Base-by-base conservation (phyloP, 2,888 invertebrate species). In the Andrena haemorrhoa region DNA sequence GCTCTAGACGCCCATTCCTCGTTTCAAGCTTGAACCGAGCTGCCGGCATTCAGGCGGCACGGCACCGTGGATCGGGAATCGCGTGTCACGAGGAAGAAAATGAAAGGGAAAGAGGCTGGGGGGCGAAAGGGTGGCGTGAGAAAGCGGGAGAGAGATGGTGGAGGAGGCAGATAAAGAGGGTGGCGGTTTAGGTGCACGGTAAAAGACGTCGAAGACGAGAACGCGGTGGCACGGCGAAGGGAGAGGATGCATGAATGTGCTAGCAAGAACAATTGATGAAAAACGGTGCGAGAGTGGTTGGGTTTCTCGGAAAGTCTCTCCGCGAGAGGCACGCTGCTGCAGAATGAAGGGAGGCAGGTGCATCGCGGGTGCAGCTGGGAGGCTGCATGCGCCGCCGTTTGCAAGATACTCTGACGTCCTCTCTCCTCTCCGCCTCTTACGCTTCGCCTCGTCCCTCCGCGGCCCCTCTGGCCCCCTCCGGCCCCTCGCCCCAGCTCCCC, bases 281-380 rank as follows among this genome's bases (percentile, higher is more conserved):
- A 87, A 88, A 89, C 83, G 84, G 84, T 79, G 85, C 85, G 86
- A 87, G 86, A 89, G 84, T 85, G 89, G 85, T 87, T 85, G 86
- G 84, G 78, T 83, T 81, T 87, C 86, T 87, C 64, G 87, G 82
- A 87, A 87, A 87, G 87, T 89, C 79, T 84, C 79, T 86, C 82
- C 68, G 78, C 83, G 84, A 82, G 82, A 77, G 80, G 56, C 75
- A 65, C 75, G 83, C 61, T 71, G 77, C 75, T 68, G 79, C 76
- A 82, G 88, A 88, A 88, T 65, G 83, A 83, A 89, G 80, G 85
- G 86, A 75, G 86, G 89, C 88, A 90, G 82, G 82, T 82, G 82
- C 80, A 82, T 82, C 82, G 79, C 69, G 79, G 87, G 89, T 88
- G 89, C 89, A 90, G 89, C 89, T 89, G 89, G 85, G 86, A 86